Percentiles rank a stretch among this genome's conserved stretches.
These are phyloP conservation scores for Ctenomys sociabilis DNA, from an alignment of 2,113 vertebrate genomes.

Conservation along the genomic window DNA sequence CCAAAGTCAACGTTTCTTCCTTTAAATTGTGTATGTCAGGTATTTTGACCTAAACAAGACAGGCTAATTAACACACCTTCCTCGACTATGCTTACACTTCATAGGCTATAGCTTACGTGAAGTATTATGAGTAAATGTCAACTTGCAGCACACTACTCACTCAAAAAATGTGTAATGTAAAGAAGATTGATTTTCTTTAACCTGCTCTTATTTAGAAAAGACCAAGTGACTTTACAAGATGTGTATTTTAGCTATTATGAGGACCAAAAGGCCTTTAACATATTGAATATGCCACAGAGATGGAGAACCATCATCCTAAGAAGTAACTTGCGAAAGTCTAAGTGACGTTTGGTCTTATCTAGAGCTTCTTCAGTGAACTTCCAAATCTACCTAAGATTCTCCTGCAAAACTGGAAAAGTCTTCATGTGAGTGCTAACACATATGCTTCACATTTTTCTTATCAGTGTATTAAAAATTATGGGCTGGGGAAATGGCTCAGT, in stretches of 20 bases:
- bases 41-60: not conserved
- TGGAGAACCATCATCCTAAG: not conserved
- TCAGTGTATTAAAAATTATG: slow-evolving; percentile 7
- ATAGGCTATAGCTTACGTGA: not conserved
- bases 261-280: not conserved
- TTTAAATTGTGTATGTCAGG: not conserved
- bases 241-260: not conserved
- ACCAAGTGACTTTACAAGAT: not conserved
- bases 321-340: not conserved
- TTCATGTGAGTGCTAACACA: not conserved
- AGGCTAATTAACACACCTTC: not conserved
- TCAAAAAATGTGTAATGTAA: slow-evolving; percentile 15
- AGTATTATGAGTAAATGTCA: not conserved
- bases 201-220: not conserved
- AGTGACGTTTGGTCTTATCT: not conserved
- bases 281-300: too few species aligned
- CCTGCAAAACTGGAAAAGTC: not conserved
- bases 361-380: not conserved
- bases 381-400: not conserved
- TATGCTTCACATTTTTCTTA: not conserved
- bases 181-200: not conserved
- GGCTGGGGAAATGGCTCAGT: too few species aligned
- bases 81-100: not conserved
- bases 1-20: not conserved
- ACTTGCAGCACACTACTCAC: not conserved